Evolutionary conservation across 2,113 vertebrate genomes (phyloP), one percentile per base, ranked within the genome.

Genomic region (Syrrhaptes paradoxus): DNA sequence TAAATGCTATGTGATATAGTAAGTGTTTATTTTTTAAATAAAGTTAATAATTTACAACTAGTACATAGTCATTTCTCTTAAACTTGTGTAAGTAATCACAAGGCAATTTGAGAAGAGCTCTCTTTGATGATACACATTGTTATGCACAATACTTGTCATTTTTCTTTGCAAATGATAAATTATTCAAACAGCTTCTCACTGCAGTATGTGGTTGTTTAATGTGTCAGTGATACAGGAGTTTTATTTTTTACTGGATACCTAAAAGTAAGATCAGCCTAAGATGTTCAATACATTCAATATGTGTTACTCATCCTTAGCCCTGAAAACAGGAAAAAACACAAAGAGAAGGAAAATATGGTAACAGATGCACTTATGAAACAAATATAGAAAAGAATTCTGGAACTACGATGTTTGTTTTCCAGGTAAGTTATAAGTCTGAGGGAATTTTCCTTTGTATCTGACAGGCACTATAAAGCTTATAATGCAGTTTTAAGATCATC

Each of bases 141-240:
- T 92, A 91, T 66, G n/a, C 59, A 75, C 6, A 92, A 80, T 65
- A 58, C 7, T 58, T 91, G 49, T 88, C 62, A 88, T 55, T 84
- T 96, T 77, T 88, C n/a, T 79, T 95, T 94, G 41, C 49, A 88
- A 86, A 86, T 45, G 7, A 90, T 93, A 86, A 86, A 96, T 93
- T 91, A 94, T 96, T 93, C 49, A 88, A 67, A 52, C 3, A 71
- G 25, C 66, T 89, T 89, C 57, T 92, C 63, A 63, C 49, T 85
- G 70, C 1, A 25, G 55, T 74, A 59, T 38, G 29, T 45, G 26
- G 17, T 52, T 89, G 29, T 43, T 89, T 78, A 57, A 92, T 36
- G 8, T 96, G 93, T 67, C 82, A 83, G 31, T 74, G 31, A 95
- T 63, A 78, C 2, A 65, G 34, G 31, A 94, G 22, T 45, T 92